phyloP scores from a whole-genome alignment of 2,888 invertebrate species.

The Abrostola tripartita region DNA sequence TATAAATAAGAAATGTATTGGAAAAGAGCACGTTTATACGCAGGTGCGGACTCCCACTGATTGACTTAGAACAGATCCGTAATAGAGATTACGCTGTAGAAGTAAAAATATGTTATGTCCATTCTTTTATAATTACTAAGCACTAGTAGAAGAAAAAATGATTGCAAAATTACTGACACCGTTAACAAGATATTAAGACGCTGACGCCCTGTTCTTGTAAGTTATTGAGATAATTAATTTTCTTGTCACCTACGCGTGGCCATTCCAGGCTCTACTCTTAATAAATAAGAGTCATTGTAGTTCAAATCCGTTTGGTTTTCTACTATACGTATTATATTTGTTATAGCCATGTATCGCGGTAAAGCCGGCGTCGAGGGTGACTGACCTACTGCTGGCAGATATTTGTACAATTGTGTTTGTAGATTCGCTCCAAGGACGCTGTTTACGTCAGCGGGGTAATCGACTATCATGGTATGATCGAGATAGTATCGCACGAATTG shows the following conservation, averaged over 20 bases:
- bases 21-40: constrained; percentile 8
- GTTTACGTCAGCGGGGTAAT: constrained; percentile 80
- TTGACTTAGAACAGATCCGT: constrained; percentile 16
- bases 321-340: constrained; percentile 28
- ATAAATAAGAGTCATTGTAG: constrained; percentile 56
- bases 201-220: constrained; percentile 51
- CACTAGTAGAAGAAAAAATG: constrained; percentile 47
- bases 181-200: constrained; percentile 52
- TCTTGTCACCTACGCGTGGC: constrained; percentile 57
- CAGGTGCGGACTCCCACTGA: constrained; percentile 9
- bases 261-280: constrained; percentile 28
- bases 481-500: constrained; percentile 56
- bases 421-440: constrained; percentile 82
- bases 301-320: constrained; percentile 49
- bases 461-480: constrained; percentile 61
- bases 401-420: constrained; percentile 84
- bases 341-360: constrained; percentile 42
- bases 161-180: constrained; percentile 59
- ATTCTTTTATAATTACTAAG: constrained; percentile 30
- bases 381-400: constrained; percentile 76
- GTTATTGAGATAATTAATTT: constrained; percentile 59
- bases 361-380: constrained; percentile 70
- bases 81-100: not conserved
- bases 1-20: constrained; percentile 10
- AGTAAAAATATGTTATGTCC: constrained; percentile 11